Evolutionary conservation across 2,888 invertebrate genomes (phyloP), one percentile per base, ranked within the genome.

Genomic region (Pimpla rufipes): DNA sequence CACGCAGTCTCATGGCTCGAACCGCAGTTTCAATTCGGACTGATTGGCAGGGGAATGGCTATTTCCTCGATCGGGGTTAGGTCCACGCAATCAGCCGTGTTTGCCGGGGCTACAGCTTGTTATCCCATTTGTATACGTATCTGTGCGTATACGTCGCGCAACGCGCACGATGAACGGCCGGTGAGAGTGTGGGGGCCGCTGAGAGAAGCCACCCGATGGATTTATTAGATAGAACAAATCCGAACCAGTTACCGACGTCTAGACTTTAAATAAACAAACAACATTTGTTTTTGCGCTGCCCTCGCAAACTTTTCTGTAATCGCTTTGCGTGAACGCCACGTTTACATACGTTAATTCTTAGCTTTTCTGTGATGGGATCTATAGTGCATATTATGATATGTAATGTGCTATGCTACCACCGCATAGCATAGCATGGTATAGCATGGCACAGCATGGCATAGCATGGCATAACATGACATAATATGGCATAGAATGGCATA

Each of bases 51-150:
- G 82, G 77, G 81, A 71, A 78, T 85, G 85, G 87, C 85, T 85
- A 83, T 88, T 86, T 81, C 78, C 87, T 82, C 79, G 84, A 85
- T 85, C 86, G 83, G 85, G 87, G 87, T 88, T 87, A 86, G 86
- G 88, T 87, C 88, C 87, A 89, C 87, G 87, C 89, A 90, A 89
- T 89, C 89, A 89, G 86, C 86, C 86, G 79, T 90, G 89, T 90
- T 89, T 89, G 88, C 87, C 85, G 82, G 85, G 84, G 86, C 88
- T 87, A 85, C 85, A 85, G 88, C 89, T 90, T 88, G 90, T 89
- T 89, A 89, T 88, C 87, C 88, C 81, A 88, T 88, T 88, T 86
- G 88, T 87, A 85, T 85, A 85, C 78, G 81, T 70, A 70, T 55
- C 73, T 42, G 67, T 59, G 45, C 35, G 40, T 18, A 23, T n/a